Evolutionary conservation across 1,140 invertebrate species (phyloP), one percentile per base, ranked within the genome.

Genomic region (Lanistes nyassanus): DNA sequence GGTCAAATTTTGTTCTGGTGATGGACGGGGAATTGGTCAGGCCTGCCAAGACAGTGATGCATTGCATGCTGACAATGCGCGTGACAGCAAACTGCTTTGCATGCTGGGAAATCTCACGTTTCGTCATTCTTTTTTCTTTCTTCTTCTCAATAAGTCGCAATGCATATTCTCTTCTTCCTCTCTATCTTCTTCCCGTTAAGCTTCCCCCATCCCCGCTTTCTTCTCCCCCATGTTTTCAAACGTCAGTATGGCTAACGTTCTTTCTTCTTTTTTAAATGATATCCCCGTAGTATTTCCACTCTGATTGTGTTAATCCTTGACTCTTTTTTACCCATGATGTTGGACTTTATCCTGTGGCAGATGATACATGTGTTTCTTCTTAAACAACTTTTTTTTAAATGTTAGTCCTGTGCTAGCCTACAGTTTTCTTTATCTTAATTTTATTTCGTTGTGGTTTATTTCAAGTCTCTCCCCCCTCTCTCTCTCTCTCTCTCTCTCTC

Each of bases 401-500:
- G n/a, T n/a, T n/a, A n/a, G n/a, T n/a, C n/a, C n/a, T n/a, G n/a
- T n/a, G n/a, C n/a, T n/a, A n/a, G n/a, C n/a, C n/a, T n/a, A n/a
- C n/a, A n/a, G n/a, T 36, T 60, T 31, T 64, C 0, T 64, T 36
- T 64, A 16, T 64, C 60, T 64, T 65, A 29, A 6, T 36, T 31
- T 34, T 65, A 29, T 34, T 13, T 65, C 62, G 34, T 36, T 31
- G 31, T 65, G 31, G 11, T 23, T 7, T 39, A 23, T 11, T 23
- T 19, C 7, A 23, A 3, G 34, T 66, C 64, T 66, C 64, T 39
- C 37, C 34, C 37, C 34, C 39, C 6, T 66, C 19, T 66, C 34
- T 37, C 34, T 39, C 34, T 66, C 64, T 37, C 64, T 66, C 34
- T 66, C 64, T 37, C 64, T 66, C 34, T 66, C 64, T 68, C 16